Base-by-base conservation (phyloP, 2,797 vertebrate species). In the Neomorphus geoffroyi region DNA sequence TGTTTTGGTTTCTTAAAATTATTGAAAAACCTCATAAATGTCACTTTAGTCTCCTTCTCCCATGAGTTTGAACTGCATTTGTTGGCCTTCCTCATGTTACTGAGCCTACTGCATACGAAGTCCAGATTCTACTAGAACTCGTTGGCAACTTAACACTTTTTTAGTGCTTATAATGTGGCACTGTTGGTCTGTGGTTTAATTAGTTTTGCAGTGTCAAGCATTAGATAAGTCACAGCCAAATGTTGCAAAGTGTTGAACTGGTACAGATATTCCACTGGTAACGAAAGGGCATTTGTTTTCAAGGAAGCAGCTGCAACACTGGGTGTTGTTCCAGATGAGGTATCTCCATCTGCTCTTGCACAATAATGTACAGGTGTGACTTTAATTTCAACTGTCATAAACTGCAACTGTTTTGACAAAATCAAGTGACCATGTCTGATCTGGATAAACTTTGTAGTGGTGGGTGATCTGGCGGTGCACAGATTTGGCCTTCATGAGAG, bases 1-100 rank as follows among this genome's bases (percentile, higher is more conserved):
- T 86, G 26, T 90, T 96, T 96, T 94, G 5, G 72, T 93, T 91
- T 83, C 92, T 88, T 95, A 53, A 72, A 93, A 86, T 53, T 73
- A 23, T 23, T 71, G 58, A 96, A 66, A 61, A 90, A 66, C 21
- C 39, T 97, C 3, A 6, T 65, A 45, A 88, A 80, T 14, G 93
- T 95, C 60, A 70, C 16, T 67, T 51, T 4, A 80, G 46, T 92
- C 64, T 92, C 16, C n/a, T 77, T 91, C 39, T 91, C 22, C 60
- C 12, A 3, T 30, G 48, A 65, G 53, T 94, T 66, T 88, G 30
- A 53, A 56, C 86, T 78, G 46, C 41, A 48, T 73, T 86, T 83
- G 71, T 90, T 89, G 39, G 60, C 62, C 39, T 72, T 32, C 43
- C 80, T 57, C 43, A 10, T 2, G 0, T 35, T 81, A 10, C 71